These are phyloP conservation scores for Ibycter americanus DNA, from an alignment of 2,797 vertebrate species.

Conservation along the genomic window DNA sequence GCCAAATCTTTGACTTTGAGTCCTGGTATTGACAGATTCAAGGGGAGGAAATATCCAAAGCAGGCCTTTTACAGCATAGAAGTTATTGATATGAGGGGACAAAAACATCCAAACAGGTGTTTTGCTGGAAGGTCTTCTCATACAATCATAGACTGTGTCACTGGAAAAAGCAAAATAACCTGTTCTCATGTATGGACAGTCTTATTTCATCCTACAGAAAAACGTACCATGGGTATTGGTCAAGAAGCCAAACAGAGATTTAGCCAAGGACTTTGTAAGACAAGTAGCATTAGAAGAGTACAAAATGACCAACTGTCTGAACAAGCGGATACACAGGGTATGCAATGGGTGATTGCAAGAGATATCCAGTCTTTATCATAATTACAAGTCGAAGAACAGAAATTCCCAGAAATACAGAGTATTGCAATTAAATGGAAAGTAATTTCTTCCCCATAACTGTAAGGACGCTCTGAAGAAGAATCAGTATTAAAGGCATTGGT, in stretches of 20 bases:
- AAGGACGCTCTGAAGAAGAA: neutral
- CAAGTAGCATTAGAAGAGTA: neutral
- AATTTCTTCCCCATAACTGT: neutral
- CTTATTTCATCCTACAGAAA: neutral
- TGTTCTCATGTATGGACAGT: neutral
- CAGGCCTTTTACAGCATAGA: neutral
- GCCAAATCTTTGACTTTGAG: neutral
- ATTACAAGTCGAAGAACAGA: neutral
- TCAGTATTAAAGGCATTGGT: neutral
- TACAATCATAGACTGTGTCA: neutral
- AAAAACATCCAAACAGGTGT: fast-evolving
- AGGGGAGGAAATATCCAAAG: neutral
- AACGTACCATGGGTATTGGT: neutral
- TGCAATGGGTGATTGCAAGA: neutral
- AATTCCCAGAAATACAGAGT: neutral
- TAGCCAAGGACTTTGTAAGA: neutral
- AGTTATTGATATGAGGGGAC: neutral
- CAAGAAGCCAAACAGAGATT: neutral
- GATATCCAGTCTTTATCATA: neutral
- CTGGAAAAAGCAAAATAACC: neutral
- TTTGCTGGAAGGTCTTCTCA: neutral
- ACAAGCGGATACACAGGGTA: neutral
- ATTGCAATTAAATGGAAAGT: neutral
- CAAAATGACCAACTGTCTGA: neutral
- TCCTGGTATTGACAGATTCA: neutral